Conservation (phyloP, 2,113 vertebrate species). For the Erythrocercus mccallii region DNA sequence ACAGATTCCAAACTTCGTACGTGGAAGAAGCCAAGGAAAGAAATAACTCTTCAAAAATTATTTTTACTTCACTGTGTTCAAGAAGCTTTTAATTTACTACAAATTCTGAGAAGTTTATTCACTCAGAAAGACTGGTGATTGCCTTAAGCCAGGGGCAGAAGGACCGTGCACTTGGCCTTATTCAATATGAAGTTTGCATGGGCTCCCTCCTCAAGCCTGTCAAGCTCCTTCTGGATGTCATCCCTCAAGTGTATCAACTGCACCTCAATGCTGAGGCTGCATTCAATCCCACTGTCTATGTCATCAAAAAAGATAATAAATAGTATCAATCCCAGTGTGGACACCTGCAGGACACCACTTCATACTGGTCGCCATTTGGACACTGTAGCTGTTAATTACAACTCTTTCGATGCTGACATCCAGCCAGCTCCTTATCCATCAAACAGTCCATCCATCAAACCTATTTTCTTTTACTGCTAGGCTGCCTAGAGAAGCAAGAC, state of each 20-base stretch:
- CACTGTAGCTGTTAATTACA: neutral
- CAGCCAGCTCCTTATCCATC: neutral
- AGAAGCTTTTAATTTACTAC: neutral
- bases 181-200: rapidly evolving
- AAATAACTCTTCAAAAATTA: neutral
- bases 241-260: neutral
- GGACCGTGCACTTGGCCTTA: neutral
- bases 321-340: neutral
- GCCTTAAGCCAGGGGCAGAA: neutral
- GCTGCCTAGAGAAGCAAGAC: neutral
- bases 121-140: neutral
- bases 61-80: neutral
- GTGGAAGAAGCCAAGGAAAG: neutral
- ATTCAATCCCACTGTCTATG: neutral
- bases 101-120: neutral
- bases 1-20: neutral
- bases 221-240: neutral
- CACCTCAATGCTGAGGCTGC: neutral
- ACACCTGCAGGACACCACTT: neutral
- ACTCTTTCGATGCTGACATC: neutral
- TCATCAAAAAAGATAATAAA: neutral
- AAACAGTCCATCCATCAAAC: neutral
- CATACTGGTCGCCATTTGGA: neutral
- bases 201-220: neutral
- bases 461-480: neutral